Evolutionary conservation across 2,113 vertebrate species (phyloP).

Genomic region (Sinocyclocheilus maitianheensis): DNA sequence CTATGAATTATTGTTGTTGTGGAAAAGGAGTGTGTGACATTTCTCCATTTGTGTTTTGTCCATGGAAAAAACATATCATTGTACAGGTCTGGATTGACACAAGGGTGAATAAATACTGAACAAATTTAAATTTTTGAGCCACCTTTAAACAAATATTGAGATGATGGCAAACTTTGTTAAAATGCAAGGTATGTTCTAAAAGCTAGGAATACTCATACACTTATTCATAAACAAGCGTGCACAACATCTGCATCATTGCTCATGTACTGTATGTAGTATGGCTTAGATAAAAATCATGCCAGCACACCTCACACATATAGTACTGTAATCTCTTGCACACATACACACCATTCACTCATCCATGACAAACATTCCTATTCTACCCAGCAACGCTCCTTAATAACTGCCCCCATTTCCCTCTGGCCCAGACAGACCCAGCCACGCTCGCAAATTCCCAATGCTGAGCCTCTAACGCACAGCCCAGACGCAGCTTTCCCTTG

Average conservation of each 20-base stretch:
- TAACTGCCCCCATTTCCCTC: conserved; percentile 29
- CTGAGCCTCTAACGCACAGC: conserved; percentile 10
- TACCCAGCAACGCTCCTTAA: conserved; percentile 64
- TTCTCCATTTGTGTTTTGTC: no score
- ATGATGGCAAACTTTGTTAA: neutral
- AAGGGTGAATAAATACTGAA: no score
- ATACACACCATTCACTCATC: conserved; percentile 48
- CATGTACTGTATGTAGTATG: neutral
- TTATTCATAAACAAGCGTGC: neutral
- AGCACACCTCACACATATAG: conserved; percentile 54
- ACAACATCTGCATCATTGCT: neutral
- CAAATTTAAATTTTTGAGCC: no score
- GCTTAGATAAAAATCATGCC: conserved; percentile 10
- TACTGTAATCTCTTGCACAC: conserved; percentile 32
- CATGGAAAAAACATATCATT: no score
- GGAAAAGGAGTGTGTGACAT: no score
- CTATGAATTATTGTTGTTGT: no score
- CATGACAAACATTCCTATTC: conserved; percentile 54
- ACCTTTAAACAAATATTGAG: neutral
- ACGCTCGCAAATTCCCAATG: neutral
- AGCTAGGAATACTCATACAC: neutral
- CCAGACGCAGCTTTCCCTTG: conserved; percentile 18
- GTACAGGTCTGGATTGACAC: no score
- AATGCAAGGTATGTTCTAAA: neutral
- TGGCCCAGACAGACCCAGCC: conserved; percentile 42